Conservation (phyloP, 2,888 invertebrate genomes). For the Eupithecia tripunctaria region DNA sequence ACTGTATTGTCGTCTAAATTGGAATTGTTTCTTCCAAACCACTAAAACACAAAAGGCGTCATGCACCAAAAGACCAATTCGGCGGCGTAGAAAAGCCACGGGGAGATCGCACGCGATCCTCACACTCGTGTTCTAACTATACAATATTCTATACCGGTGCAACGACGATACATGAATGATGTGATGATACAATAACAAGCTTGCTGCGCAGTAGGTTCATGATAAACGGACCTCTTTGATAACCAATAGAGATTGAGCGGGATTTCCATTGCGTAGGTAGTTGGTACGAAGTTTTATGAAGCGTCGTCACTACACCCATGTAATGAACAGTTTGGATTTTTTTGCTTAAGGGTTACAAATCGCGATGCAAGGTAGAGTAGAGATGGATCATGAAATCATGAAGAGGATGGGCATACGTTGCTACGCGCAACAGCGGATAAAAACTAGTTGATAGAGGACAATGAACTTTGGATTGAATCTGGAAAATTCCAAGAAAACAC, state of each 20-base stretch:
- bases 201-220: conserved; percentile 28
- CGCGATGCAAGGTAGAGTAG: not conserved
- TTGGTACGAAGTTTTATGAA: not conserved
- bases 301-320: not conserved
- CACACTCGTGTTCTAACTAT: conserved; percentile 21
- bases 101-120: conserved; percentile 23
- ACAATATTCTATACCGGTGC: conserved; percentile 18
- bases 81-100: conserved; percentile 28
- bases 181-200: conserved; percentile 30
- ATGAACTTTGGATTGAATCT: not conserved
- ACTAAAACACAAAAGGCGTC: conserved; percentile 10
- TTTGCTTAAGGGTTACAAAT: not conserved
- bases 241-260: conserved; percentile 13
- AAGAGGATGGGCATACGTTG: not conserved
- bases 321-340: not conserved
- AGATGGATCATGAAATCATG: not conserved
- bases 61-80: conserved; percentile 23
- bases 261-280: not conserved
- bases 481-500: not conserved
- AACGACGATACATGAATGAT: conserved; percentile 25
- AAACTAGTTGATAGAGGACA: not conserved
- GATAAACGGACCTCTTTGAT: conserved; percentile 25
- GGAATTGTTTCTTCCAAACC: conserved; percentile 9
- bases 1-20: conserved; percentile 9
- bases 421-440: not conserved